phyloP scores from a whole-genome alignment of 2,888 invertebrate species.

The Hetaerina titia region DNA sequence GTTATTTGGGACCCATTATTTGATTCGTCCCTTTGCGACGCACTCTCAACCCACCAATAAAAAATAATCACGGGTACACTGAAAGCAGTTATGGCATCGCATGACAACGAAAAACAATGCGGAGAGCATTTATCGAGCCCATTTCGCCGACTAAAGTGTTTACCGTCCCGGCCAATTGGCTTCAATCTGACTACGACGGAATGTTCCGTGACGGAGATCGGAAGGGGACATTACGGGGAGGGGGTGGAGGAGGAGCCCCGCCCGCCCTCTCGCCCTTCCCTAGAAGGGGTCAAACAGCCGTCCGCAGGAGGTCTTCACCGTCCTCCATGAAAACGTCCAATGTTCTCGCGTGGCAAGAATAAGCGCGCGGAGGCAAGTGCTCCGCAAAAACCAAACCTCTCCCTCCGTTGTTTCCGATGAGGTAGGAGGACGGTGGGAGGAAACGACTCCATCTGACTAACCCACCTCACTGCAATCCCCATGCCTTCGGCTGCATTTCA shows the following conservation, averaged over 20 bases:
- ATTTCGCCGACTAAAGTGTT: not conserved
- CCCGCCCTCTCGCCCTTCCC: not conserved
- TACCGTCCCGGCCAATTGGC: slow-evolving; percentile 28
- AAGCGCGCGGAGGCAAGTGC: not conserved
- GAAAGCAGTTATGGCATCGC: not conserved
- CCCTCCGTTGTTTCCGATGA: not conserved
- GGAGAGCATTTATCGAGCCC: not conserved
- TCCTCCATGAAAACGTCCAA: not conserved
- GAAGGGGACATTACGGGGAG: not conserved
- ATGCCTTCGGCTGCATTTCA: not conserved
- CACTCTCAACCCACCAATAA: not conserved
- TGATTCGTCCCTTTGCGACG: not conserved
- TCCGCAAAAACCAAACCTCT: not conserved
- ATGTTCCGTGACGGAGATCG: slow-evolving; percentile 16
- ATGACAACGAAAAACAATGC: not conserved
- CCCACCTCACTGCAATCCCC: not conserved
- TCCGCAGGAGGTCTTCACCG: not conserved
- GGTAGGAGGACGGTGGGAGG: too few relatives aligned
- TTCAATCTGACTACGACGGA: slow-evolving; percentile 31
- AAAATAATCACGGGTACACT: not conserved
- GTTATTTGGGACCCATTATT: not conserved
- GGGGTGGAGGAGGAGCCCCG: not conserved
- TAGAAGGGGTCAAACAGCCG: not conserved
- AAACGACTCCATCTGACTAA: not conserved
- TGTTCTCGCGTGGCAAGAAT: not conserved